Conservation (phyloP, 1,140 invertebrate species). For the Gryon sp. region DNA sequence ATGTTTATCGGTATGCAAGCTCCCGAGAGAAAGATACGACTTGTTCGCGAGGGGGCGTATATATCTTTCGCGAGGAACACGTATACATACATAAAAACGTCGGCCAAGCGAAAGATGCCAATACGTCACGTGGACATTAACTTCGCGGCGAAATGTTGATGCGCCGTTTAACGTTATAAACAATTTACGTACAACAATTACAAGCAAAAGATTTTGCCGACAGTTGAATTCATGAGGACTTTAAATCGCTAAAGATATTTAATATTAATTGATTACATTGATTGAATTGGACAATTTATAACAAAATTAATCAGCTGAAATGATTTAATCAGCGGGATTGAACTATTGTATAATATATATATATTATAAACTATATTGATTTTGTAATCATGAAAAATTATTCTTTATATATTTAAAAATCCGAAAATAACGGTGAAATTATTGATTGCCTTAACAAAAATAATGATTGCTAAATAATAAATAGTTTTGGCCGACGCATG, state of each 20-base stretch:
- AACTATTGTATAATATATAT: too few relatives aligned
- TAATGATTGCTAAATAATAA: neutral
- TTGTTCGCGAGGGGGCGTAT: constrained; percentile 35
- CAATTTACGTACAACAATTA: constrained; percentile 43
- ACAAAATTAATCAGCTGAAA: too few relatives aligned
- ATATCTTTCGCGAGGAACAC: constrained; percentile 30
- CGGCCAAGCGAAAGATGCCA: constrained; percentile 15
- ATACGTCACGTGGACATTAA: constrained; percentile 25
- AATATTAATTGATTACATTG: too few relatives aligned
- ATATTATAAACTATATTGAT: too few relatives aligned
- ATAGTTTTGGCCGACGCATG: neutral
- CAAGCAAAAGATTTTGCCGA: constrained; percentile 15
- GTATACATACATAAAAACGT: constrained; percentile 48
- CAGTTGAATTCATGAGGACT: constrained; percentile 16
- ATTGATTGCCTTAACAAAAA: too few relatives aligned
- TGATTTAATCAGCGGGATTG: too few relatives aligned
- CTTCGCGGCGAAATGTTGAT: constrained; percentile 27
- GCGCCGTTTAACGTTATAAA: constrained; percentile 33
- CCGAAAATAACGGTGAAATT: too few relatives aligned
- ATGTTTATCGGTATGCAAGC: constrained; percentile 32
- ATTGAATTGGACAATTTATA: too few relatives aligned
- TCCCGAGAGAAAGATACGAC: constrained; percentile 14
- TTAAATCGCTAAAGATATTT: too few relatives aligned
- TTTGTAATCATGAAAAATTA: too few relatives aligned
- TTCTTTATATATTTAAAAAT: too few relatives aligned